phyloP scores from a whole-genome alignment of 2,888 invertebrate genomes.

The Hemicrepidius hirtus region DNA sequence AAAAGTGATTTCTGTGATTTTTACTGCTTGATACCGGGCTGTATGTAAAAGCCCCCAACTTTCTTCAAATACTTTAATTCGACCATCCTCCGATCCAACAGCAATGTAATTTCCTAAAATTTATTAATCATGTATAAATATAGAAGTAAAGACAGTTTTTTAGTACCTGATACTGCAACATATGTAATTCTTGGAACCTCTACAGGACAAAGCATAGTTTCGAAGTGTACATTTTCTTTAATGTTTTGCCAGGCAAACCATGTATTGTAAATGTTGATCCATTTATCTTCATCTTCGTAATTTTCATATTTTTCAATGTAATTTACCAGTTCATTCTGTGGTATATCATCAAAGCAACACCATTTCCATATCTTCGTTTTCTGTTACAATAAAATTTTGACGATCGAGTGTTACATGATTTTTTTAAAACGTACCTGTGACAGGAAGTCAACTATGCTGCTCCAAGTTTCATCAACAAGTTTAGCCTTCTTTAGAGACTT shows the following conservation, averaged over 20 bases:
- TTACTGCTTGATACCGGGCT: slow-evolving; percentile 65
- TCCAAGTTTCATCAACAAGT: slow-evolving; percentile 63
- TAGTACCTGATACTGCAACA: slow-evolving; percentile 65
- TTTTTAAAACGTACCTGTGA: slow-evolving; percentile 63
- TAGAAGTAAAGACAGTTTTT: slow-evolving; percentile 1
- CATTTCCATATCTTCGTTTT: slow-evolving; percentile 67
- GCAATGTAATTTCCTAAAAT: slow-evolving; percentile 65
- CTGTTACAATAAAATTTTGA: slow-evolving; percentile 53
- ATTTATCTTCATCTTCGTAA: slow-evolving; percentile 61
- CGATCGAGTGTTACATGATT: neutral
- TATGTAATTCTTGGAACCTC: slow-evolving; percentile 67
- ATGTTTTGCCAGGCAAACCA: slow-evolving; percentile 68
- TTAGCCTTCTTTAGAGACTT: slow-evolving; percentile 66
- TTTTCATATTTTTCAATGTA: slow-evolving; percentile 64
- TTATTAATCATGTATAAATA: no score
- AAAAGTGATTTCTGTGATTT: slow-evolving; percentile 65
- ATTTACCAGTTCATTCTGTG: slow-evolving; percentile 65
- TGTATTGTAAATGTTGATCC: slow-evolving; percentile 66
- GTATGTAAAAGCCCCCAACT: slow-evolving; percentile 64
- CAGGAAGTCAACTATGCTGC: slow-evolving; percentile 65
- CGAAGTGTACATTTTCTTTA: slow-evolving; percentile 62
- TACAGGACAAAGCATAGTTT: slow-evolving; percentile 64
- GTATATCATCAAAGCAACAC: slow-evolving; percentile 68
- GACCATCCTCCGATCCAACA: slow-evolving; percentile 68
- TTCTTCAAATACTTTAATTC: slow-evolving; percentile 64